Evolutionary conservation across 2,113 vertebrate genomes (phyloP), one percentile per base, ranked within the genome.

Genomic region (Dromaius novaehollandiae): DNA sequence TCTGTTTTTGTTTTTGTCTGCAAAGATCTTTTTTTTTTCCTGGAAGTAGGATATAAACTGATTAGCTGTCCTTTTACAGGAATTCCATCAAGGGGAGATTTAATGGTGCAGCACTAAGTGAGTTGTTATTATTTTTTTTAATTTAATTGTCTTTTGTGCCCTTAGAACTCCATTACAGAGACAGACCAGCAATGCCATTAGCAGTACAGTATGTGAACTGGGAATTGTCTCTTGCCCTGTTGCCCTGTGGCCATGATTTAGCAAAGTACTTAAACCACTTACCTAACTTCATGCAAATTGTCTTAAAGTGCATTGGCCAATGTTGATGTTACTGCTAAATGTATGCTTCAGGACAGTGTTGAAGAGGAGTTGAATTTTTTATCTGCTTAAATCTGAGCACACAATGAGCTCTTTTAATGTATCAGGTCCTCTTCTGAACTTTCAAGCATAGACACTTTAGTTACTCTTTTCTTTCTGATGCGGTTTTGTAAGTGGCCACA

Each of bases 141-240:
- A 94, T 94, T 80, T 93, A 88, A 89, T 95, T 95, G 75, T 51
- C 89, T 77, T 95, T 93, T 71, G 60, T 86, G 73, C 50, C 68
- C 38, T 95, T 71, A 88, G 53, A 85, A 91, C 94, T 86, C 93
- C 87, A 97, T 95, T 96, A 93, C 21, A 42, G 74, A 95, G 58
- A 89, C 46, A 51, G 46, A 36, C 63, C 82, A 95, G 84, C 89
- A 94, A 96, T 85, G 87, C 97, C 92, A 83, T 97, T 97, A 96
- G 89, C 53, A 91, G 75, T 36, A 36, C 11, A 16, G 40, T 84
- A 74, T 86, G 60, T 88, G 80, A 94, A 91, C 53, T 68, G 84
- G 83, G 87, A 96, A 92, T 80, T 88, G 82, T 69, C 58, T 96
- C 70, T 89, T 89, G 82, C 86, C 84, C 75, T 36, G 26, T 89